Evolutionary conservation across 2,888 invertebrate genomes (phyloP), one percentile per base, ranked within the genome.

Genomic region (Oasisia sp.): DNA sequence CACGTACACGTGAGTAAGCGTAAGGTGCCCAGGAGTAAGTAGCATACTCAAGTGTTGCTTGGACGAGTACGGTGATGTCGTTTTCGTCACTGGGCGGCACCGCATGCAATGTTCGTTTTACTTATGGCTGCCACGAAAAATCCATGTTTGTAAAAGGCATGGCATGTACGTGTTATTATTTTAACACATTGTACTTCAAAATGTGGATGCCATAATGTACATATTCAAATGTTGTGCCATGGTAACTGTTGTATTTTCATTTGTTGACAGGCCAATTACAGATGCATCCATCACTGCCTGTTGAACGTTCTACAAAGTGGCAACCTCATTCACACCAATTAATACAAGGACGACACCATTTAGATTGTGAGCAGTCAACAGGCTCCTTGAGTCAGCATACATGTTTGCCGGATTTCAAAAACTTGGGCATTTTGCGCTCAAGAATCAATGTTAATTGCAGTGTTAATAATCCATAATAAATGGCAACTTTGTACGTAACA

Each of bases 221-320:
- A 4, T 38, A 38, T 38, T 56, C 1, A 19, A 14, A 19, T 56
- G 19, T 19, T 9, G 56, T 56, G 56, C 14, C 19, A 56, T 56
- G 56, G 9, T 50, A 50, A 50, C 9, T 7, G 27, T 74, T 74
- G 27, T 50, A 27, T n/a, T 74, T 74, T 27, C 5, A 74, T 74
- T 74, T 7, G 74, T 74, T 74, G 74, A 74, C 74, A 74, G 74
- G 74, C 74, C 19, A 74, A n/a, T 74, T 74, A 74, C 74, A 74
- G 74, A 74, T 74, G 74, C 74, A 19, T 74, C 74, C 27, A 74
- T 27, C 74, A 74, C 74, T 74, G 74, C 74, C 74, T 74, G 27
- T 74, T 74, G 74, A 74, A 74, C 74, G 74, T 74, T 74, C 74
- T 74, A 74, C 27, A 74, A 74, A 74, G n/a, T 74, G 74, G n/a